phyloP scores from a whole-genome alignment of 2,113 vertebrate species.

The Coturnix japonica region DNA sequence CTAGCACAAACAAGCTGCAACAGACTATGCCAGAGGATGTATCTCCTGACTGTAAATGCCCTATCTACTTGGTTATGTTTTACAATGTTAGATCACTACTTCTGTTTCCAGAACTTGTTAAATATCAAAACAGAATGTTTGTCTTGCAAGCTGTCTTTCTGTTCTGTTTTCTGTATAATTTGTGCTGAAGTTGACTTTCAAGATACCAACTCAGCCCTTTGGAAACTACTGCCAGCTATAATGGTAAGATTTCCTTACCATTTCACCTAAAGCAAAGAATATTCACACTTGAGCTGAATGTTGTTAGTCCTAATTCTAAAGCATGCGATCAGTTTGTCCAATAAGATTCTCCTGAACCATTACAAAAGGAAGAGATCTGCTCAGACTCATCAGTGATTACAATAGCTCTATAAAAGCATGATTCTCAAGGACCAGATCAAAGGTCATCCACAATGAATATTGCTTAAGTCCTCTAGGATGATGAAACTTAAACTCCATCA shows the following conservation, averaged over 20 bases:
- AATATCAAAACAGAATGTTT: conserved; percentile 90
- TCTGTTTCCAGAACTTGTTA: conserved; percentile 87
- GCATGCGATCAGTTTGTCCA: conserved; percentile 81
- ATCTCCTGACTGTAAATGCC: conserved; percentile 88
- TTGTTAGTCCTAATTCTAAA: conserved; percentile 81
- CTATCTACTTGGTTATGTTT: conserved; percentile 87
- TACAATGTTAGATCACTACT: conserved; percentile 83
- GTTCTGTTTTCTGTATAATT: conserved; percentile 86
- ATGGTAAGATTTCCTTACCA: conserved; percentile 82
- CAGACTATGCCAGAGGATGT: conserved; percentile 71
- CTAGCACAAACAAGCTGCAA: conserved; percentile 66
- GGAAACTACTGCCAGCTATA: conserved; percentile 75
- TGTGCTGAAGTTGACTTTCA: conserved; percentile 84
- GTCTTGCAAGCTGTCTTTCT: conserved; percentile 87
- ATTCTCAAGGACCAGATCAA: conserved; percentile 50
- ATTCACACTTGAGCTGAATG: conserved; percentile 73
- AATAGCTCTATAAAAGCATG: conserved; percentile 77
- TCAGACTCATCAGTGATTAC: conserved; percentile 83
- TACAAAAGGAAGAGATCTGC: conserved; percentile 80
- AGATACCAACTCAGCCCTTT: conserved; percentile 79
- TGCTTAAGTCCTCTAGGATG: conserved; percentile 80
- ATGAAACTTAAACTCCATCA: conserved; percentile 81
- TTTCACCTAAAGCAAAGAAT: conserved; percentile 77
- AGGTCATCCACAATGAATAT: conserved; percentile 33
- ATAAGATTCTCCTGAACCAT: conserved; percentile 80